Base-by-base conservation (phyloP, 2,797 vertebrate genomes). In the Myioborus melanocephalus region DNA sequence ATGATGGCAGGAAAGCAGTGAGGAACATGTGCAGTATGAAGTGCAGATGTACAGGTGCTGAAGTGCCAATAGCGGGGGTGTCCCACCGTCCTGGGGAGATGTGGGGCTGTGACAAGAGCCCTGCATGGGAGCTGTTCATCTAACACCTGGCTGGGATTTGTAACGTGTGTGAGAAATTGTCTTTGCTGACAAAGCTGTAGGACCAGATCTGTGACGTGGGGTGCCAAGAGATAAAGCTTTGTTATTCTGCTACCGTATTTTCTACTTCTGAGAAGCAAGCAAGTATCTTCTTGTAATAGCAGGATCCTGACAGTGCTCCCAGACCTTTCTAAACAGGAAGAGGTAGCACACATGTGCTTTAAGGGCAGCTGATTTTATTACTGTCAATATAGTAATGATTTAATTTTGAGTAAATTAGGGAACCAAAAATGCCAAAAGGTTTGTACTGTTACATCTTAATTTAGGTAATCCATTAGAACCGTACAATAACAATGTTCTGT, bases 11-110 rank as follows among this genome's bases (percentile, higher is more conserved):
- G 65, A 72, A 79, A 44, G 63, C 30, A n/a, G 50, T 24, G 35
- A 9, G n/a, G 63, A 47, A 34, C 0, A 1, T 8, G 37, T 64
- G 55, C n/a, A 4, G 5, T 12, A 1, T 2, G 34, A 39, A 37
- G 41, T 26, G 75, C 39, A 55, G 41, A 37, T 0, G 0, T 12
- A 0, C 1, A 30, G 30, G 18, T 64, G 82, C 59, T 55, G 37
- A 49, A 69, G 18, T 24, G 78, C 12, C 32, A 37, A 1, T 0
- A 12, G 57, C 15, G 13, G 24, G 57, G 23, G 32, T 37, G 28
- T 81, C 63, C 34, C 22, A 8, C n/a, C 41, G 39, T 64, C 32
- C 28, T 3, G 9, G 22, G 2, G 6, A 37, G 35, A 19, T 26
- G 10, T 35, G 41, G 8, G 4, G 34, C 28, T 34, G 44, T 15